Evolutionary conservation across 92 coral and sea anemone species (phyloP).

Genomic region (Phenganax stokvisi): DNA sequence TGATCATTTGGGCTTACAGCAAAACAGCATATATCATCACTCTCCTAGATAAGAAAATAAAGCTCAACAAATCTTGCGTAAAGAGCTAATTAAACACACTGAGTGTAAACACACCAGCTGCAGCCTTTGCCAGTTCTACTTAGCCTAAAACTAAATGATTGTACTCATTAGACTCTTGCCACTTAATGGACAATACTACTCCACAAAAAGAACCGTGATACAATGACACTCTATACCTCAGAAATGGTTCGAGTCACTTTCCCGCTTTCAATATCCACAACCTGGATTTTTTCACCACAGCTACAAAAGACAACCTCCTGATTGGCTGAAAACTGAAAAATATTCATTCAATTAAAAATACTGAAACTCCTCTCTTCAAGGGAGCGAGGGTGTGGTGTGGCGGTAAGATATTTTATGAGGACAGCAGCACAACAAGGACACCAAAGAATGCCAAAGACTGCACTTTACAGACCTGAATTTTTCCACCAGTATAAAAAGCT

Average conservation of each 20-base stretch:
- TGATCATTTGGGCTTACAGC: constrained; percentile 82
- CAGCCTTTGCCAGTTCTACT: neutral
- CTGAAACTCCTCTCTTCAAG: neutral
- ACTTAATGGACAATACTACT: neutral
- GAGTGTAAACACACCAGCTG: neutral
- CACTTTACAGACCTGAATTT: constrained; percentile 67
- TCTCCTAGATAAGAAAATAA: constrained; percentile 56
- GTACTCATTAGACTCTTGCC: neutral
- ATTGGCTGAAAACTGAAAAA: constrained; percentile 62
- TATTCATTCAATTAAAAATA: neutral
- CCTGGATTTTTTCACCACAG: constrained; percentile 80
- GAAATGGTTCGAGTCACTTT: constrained; percentile 61
- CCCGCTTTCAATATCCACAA: constrained; percentile 67
- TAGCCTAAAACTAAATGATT: no score
- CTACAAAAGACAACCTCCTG: constrained; percentile 76
- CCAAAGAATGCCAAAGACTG: neutral
- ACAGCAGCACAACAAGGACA: no score
- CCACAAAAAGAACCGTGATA: neutral
- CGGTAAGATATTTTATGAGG: neutral
- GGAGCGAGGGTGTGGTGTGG: neutral
- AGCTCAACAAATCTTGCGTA: neutral
- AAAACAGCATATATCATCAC: constrained; percentile 83
- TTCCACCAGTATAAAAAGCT: constrained; percentile 95
- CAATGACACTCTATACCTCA: constrained; percentile 53
- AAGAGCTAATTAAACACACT: neutral